phyloP scores from a whole-genome alignment of 2,888 invertebrate genomes.

The Stenotaenia linearis region DNA sequence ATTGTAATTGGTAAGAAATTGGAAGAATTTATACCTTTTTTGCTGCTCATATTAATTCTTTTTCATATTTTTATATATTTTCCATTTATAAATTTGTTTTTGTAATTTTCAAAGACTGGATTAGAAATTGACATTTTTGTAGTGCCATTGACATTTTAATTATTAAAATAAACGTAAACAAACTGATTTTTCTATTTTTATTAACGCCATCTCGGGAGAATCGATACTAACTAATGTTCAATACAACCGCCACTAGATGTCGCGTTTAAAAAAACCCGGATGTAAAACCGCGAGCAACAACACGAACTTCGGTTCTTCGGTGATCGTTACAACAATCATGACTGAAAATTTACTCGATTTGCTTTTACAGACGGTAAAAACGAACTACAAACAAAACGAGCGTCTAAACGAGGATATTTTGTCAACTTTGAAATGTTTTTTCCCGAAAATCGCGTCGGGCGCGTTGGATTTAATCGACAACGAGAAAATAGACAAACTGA shows the following conservation, averaged over 20 bases:
- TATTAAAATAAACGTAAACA: not conserved
- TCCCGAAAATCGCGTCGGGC: not conserved
- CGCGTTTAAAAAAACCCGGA: not conserved
- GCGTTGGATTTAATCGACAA: not conserved
- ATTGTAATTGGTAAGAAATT: not conserved
- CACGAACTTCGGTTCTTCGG: too few species aligned
- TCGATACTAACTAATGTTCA: too few species aligned
- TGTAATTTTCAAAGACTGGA: not conserved
- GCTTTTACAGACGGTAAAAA: not conserved
- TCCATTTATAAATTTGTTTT: not conserved
- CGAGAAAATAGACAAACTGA: not conserved
- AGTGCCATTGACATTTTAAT: constrained; percentile 3
- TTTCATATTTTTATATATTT: not conserved
- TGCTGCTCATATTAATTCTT: not conserved
- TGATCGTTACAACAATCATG: not conserved
- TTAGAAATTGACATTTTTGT: not conserved
- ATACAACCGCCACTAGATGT: not conserved
- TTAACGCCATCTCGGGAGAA: too few species aligned
- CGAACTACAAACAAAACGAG: not conserved
- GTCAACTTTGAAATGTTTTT: not conserved
- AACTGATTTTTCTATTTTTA: too few species aligned
- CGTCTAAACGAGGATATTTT: not conserved
- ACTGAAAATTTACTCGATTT: not conserved
- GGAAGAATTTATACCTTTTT: not conserved
- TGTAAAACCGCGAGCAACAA: too few species aligned